These are phyloP conservation scores for Camponotus fellah DNA, from an alignment of 2,888 invertebrate genomes.

Conservation along the genomic window DNA sequence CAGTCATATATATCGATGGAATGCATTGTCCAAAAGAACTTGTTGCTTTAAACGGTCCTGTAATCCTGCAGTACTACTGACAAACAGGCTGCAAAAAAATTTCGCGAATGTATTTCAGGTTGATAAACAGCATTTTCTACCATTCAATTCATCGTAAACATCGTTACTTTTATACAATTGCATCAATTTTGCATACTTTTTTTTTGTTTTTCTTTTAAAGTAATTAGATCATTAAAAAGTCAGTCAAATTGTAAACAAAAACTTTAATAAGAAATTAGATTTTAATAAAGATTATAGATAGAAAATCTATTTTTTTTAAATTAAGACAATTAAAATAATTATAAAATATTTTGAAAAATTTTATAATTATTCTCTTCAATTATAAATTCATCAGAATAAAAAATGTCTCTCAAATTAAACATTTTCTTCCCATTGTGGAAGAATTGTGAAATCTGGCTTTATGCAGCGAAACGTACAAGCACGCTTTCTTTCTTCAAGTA, in stretches of 20 bases:
- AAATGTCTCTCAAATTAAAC: background rate
- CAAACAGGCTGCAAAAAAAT: background rate
- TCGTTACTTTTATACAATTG: background rate
- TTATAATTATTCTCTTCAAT: background rate
- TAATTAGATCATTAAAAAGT: background rate
- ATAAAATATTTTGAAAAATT: no score
- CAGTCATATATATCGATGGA: slow-evolving; percentile 68
- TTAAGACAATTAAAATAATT: slow-evolving; percentile 8
- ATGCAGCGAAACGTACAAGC: background rate
- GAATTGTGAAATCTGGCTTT: background rate
- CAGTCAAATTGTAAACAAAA: background rate
- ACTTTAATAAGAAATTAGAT: no score
- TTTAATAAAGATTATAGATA: background rate
- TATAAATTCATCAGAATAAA: background rate
- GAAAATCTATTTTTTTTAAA: background rate
- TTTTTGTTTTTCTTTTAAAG: background rate
- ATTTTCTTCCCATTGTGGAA: background rate
- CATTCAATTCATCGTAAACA: background rate
- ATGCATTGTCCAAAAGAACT: slow-evolving; percentile 52
- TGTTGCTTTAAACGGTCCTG: slow-evolving; percentile 32
- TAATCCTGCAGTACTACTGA: background rate
- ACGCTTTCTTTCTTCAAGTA: background rate
- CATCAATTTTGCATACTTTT: background rate
- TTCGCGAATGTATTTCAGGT: slow-evolving; percentile 6
- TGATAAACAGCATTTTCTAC: slow-evolving; percentile 11